phyloP scores from a whole-genome alignment of 2,797 vertebrate genomes.

The Sandelia bainsii region DNA sequence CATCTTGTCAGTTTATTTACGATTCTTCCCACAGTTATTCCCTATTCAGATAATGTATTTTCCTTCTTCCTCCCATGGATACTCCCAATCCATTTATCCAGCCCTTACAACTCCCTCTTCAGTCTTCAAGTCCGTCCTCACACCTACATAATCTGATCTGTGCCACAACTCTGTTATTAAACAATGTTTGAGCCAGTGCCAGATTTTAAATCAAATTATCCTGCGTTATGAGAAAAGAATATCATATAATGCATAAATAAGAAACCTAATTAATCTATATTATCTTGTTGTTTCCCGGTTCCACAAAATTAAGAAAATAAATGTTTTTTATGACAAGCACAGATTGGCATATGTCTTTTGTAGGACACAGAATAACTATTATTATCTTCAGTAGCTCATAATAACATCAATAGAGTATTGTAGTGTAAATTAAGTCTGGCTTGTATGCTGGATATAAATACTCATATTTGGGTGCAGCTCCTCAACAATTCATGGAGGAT shows the following conservation, averaged over 20 bases:
- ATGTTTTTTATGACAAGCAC: background rate
- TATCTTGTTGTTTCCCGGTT: slow-evolving; percentile 15
- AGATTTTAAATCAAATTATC: slow-evolving; percentile 28
- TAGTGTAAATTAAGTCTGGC: slow-evolving; percentile 16
- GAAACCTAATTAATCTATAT: slow-evolving; percentile 20
- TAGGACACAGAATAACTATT: slow-evolving; percentile 13
- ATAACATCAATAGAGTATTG: slow-evolving; percentile 14
- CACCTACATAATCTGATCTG: slow-evolving; percentile 39
- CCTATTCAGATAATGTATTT: background rate
- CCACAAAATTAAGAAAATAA: slow-evolving; percentile 7
- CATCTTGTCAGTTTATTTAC: background rate
- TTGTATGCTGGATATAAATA: slow-evolving; percentile 9
- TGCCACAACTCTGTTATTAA: slow-evolving; percentile 16
- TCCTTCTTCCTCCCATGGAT: slow-evolving; percentile 1
- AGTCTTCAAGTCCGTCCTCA: slow-evolving; percentile 32
- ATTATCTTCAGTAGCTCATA: slow-evolving; percentile 13
- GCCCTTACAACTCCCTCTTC: slow-evolving; percentile 33
- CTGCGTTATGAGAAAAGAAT: slow-evolving; percentile 21
- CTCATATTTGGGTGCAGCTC: slow-evolving; percentile 2
- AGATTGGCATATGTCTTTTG: slow-evolving; percentile 20
- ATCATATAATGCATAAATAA: slow-evolving; percentile 11
- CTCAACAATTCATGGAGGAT: background rate
- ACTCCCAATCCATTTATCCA: slow-evolving; percentile 35
- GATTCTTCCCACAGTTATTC: slow-evolving; percentile 4
- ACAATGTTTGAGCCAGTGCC: slow-evolving; percentile 19